phyloP scores from a whole-genome alignment of 2,888 invertebrate genomes.

The Acleris cristana region DNA sequence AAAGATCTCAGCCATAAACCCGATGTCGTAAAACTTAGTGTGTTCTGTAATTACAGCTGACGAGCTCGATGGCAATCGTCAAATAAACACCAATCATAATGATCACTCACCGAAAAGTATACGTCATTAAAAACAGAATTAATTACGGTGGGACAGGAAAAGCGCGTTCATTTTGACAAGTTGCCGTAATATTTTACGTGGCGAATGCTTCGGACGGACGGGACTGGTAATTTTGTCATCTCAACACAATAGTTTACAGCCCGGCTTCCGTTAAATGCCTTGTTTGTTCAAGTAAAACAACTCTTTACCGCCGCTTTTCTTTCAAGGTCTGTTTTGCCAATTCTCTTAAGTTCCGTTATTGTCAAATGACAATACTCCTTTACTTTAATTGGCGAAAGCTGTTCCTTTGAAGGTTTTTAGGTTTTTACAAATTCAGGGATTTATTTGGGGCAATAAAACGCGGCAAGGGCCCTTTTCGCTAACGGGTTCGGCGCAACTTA shows the following conservation, averaged over 20 bases:
- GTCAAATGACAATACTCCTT: conserved; percentile 37
- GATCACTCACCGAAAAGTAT: conserved; percentile 44
- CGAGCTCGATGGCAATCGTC: conserved; percentile 53
- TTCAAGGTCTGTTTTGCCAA: conserved; percentile 36
- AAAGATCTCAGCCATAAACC: conserved; percentile 53
- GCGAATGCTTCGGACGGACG: conserved; percentile 21
- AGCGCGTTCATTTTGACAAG: conserved; percentile 35
- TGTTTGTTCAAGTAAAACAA: conserved; percentile 28
- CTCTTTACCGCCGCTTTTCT: conserved; percentile 27
- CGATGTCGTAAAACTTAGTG: conserved; percentile 60
- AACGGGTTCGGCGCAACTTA: conserved; percentile 55
- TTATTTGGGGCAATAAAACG: conserved; percentile 67
- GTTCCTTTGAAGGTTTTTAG: conserved; percentile 41
- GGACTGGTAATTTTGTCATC: conserved; percentile 17
- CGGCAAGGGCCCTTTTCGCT: conserved; percentile 52
- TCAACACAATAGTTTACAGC: conserved; percentile 20
- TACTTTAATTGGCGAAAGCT: conserved; percentile 43
- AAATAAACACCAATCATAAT: conserved; percentile 52
- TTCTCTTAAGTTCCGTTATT: conserved; percentile 42
- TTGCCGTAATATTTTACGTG: conserved; percentile 26
- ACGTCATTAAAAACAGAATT: conserved; percentile 32
- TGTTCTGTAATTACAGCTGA: conserved; percentile 52
- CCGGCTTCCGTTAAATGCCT: conserved; percentile 28
- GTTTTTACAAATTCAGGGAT: conserved; percentile 42
- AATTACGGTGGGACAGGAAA: conserved; percentile 25